Base-by-base conservation (phyloP, 2,113 vertebrate genomes). In the Ceyx margarethae region DNA sequence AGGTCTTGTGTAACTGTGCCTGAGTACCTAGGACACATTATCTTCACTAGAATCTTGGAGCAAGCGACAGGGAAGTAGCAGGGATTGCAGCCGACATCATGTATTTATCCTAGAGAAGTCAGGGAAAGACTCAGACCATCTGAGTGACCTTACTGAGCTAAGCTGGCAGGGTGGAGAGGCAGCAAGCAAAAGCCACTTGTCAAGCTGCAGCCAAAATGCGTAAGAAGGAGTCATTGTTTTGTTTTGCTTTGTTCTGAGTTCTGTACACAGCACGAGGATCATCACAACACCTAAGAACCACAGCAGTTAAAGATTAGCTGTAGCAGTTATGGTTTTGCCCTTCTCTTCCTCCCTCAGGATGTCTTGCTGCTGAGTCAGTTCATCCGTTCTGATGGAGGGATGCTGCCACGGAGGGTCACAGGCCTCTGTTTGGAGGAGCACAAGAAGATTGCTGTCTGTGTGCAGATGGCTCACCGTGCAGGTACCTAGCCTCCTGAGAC, bases 391-490 rank as follows among this genome's bases (percentile, higher is more conserved):
- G 98, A 99, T 43, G 99, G 99, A 74, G 98, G 99, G 56, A 98
- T 99, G 99, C 95, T 99, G 89, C 97, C 99, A 6, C 98, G 96
- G 66, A 98, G 95, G 56, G 45, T 99, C 95, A 99, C 99, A 2
- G 98, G 99, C 46, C 98, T 99, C n/a, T 99, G 99, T 93, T 15
- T 19, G 26, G 98, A 99, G 82, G 99, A 99, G 78, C 99, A 99
- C 92, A 97, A n/a, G 68, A 99, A 99, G 94, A 96, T 99, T 28
- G 94, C 96, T n/a, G 92, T 97, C 25, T 99, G 99, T 87, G 99
- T 99, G 83, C 98, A 99, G 97, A 99, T 99, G 99, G 99, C 99
- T 69, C 99, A 99, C 80, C 98, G 99, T 92, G 98, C 99, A 98
- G 99, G 99, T 99, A 96, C 81, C 58, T 50, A 13, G 7, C 43